Percentiles rank a stretch among this genome's conserved stretches.
phyloP scores from a whole-genome alignment of 1,140 invertebrate genomes.

The Drosophila sp. region DNA sequence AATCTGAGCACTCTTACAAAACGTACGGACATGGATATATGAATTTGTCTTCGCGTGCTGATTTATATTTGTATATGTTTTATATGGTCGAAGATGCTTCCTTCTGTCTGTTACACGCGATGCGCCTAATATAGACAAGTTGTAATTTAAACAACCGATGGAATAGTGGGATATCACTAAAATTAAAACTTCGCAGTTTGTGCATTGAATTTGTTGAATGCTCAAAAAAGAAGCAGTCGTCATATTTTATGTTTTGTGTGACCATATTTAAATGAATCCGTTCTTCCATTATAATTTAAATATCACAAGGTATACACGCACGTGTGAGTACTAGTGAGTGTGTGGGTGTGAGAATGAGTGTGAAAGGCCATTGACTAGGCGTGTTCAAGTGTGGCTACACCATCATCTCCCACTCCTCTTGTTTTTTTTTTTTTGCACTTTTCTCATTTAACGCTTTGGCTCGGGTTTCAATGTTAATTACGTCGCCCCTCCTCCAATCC shows the following conservation, averaged over 20 bases:
- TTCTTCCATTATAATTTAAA: conserved; percentile 60
- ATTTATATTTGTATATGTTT: too few relatives aligned
- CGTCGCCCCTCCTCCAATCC: conserved; percentile 21
- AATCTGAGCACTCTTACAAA: too few relatives aligned
- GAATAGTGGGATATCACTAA: neutral
- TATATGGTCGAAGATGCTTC: too few relatives aligned
- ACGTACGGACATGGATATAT: too few relatives aligned
- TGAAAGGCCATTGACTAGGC: conserved; percentile 55
- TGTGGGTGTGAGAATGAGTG: conserved; percentile 21
- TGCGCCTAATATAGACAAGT: too few relatives aligned
- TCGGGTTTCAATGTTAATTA: conserved; percentile 76
- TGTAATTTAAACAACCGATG: too few relatives aligned
- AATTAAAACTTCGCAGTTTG: neutral
- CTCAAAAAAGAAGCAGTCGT: neutral
- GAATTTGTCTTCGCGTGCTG: too few relatives aligned
- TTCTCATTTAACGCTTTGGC: conserved; percentile 60
- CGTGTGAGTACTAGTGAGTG: neutral
- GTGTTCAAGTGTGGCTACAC: conserved; percentile 31
- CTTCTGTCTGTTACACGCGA: too few relatives aligned
- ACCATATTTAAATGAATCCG: conserved; percentile 18
- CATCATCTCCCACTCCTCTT: neutral
- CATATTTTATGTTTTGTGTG: neutral
- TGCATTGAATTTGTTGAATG: neutral
- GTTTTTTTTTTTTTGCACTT: conserved; percentile 58
- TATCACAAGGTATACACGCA: conserved; percentile 36